Conservation (phyloP, 35 echinoderm and acorn worm genomes). For the Patiria miniata region DNA sequence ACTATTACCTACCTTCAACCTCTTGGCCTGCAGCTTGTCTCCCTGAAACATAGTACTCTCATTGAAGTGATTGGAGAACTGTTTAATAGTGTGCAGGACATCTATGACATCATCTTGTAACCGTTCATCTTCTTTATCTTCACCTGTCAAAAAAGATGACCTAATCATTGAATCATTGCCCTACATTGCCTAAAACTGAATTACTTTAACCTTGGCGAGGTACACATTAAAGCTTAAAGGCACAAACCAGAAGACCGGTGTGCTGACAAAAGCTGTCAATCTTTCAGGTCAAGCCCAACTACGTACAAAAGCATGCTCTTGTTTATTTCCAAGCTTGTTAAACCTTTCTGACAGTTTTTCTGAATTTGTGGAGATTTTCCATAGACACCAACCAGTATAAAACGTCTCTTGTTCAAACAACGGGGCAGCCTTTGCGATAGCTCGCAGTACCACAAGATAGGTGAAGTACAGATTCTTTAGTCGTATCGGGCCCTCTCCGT, state of each 20-base stretch:
- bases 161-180: neutral
- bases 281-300: no score
- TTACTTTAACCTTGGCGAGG: no score
- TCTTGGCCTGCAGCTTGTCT: constrained; percentile 66
- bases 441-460: constrained; percentile 85
- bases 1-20: constrained; percentile 92
- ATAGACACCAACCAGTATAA: constrained; percentile 76
- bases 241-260: no score
- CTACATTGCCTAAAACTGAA: no score
- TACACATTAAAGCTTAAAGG: no score
- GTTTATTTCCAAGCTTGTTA: neutral
- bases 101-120: constrained; percentile 52
- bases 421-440: constrained; percentile 88
- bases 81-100: constrained; percentile 48
- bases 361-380: neutral
- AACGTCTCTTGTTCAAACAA: constrained; percentile 73
- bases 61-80: constrained; percentile 91
- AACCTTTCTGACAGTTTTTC: neutral
- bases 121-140: constrained; percentile 58
- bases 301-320: no score
- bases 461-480: constrained; percentile 98
- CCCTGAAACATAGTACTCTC: constrained; percentile 97
- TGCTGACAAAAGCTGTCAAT: no score
- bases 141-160: constrained; percentile 40
- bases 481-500: constrained; percentile 86